These are phyloP conservation scores for Drosophila tripunctata DNA, from an alignment of 2,888 invertebrate genomes.

Conservation along the genomic window DNA sequence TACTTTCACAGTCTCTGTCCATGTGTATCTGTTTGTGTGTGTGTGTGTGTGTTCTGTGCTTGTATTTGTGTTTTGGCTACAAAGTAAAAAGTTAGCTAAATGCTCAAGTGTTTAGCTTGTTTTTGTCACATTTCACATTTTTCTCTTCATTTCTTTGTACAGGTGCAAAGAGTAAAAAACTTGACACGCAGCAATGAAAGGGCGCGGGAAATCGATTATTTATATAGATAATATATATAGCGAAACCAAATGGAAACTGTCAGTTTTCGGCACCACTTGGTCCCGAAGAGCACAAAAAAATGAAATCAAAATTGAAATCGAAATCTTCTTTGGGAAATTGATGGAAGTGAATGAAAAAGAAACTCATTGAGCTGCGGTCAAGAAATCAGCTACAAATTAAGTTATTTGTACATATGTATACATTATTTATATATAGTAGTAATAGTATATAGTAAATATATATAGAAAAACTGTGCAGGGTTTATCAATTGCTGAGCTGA, in stretches of 20 bases:
- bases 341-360: not conserved
- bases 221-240: not conserved
- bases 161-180: slow-evolving; percentile 34
- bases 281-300: not conserved
- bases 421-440: too few species aligned
- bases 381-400: slow-evolving; percentile 23
- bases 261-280: not conserved
- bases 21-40: not conserved
- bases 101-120: slow-evolving; percentile 40
- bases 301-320: not conserved
- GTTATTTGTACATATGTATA: slow-evolving; percentile 14
- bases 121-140: slow-evolving; percentile 20
- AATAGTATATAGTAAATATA: too few species aligned
- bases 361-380: slow-evolving; percentile 30
- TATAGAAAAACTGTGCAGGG: slow-evolving; percentile 17
- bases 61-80: slow-evolving; percentile 23
- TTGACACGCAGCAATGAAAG: slow-evolving; percentile 40
- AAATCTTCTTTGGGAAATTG: not conserved
- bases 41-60: not conserved
- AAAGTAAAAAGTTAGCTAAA: slow-evolving; percentile 32
- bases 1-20: slow-evolving; percentile 25
- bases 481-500: slow-evolving; percentile 29
- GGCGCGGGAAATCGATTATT: not conserved
- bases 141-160: slow-evolving; percentile 23
- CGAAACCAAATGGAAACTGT: slow-evolving; percentile 10